These are phyloP conservation scores for Anthrax anthrax DNA, from an alignment of 2,888 invertebrate genomes.

Conservation along the genomic window DNA sequence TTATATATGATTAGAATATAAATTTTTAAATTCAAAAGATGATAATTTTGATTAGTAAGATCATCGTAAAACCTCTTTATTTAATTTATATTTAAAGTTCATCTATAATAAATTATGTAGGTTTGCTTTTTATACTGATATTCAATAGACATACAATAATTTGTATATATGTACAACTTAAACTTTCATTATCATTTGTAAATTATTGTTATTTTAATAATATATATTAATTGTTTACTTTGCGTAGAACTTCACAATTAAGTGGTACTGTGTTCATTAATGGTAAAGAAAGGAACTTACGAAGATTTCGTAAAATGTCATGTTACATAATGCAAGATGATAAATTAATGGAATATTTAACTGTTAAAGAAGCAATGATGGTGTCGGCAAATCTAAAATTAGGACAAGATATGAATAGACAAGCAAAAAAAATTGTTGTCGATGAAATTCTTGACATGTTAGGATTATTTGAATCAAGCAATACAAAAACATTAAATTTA, in stretches of 20 bases:
- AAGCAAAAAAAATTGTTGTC: constrained; percentile 65
- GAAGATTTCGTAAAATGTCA: constrained; percentile 82
- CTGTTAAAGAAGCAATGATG: constrained; percentile 84
- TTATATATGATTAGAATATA: no score
- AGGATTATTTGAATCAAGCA: constrained; percentile 61
- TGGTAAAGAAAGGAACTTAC: constrained; percentile 70
- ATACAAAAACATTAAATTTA: constrained; percentile 65
- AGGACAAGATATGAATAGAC: constrained; percentile 56
- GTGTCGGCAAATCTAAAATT: constrained; percentile 88
- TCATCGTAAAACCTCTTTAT: no score
- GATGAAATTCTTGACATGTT: constrained; percentile 76
- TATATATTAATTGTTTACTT: no score
- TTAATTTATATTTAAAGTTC: no score
- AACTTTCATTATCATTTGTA: no score
- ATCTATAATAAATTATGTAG: no score
- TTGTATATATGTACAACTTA: no score
- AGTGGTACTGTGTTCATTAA: constrained; percentile 78
- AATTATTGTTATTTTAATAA: no score
- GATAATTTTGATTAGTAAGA: no score
- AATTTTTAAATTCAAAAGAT: no score
- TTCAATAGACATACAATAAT: no score
- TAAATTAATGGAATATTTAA: constrained; percentile 74
- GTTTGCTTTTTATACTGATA: no score
- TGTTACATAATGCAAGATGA: constrained; percentile 97
- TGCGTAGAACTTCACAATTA: constrained; percentile 61